These are phyloP conservation scores for Opisthocomus hoazin DNA, from an alignment of 2,113 vertebrate species.

Conservation along the genomic window DNA sequence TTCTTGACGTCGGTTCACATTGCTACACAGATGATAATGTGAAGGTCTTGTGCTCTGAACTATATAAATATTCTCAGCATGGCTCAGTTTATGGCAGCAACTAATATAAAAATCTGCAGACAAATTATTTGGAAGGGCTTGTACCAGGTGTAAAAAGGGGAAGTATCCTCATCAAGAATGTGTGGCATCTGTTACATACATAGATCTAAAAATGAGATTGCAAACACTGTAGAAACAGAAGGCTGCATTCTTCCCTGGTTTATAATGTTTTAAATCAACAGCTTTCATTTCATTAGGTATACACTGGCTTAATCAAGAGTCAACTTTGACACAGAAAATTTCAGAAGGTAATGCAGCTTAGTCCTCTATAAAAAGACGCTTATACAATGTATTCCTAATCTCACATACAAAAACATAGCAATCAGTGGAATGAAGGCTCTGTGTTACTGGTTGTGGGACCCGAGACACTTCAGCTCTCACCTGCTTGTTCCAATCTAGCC, in stretches of 20 bases:
- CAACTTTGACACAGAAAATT: neutral
- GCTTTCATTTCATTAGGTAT: neutral
- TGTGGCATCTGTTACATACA: neutral
- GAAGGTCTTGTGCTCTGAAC: neutral
- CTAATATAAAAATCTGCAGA: neutral
- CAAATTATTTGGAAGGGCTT: neutral
- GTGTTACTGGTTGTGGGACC: fast-evolving
- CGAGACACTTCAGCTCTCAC: neutral
- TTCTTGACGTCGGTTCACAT: neutral
- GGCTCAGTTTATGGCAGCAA: neutral
- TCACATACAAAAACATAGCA: neutral
- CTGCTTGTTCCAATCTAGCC: neutral
- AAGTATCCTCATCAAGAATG: neutral
- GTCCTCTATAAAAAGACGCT: neutral
- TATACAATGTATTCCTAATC: neutral
- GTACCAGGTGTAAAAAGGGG: neutral
- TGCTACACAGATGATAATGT: neutral
- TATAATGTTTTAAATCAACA: neutral
- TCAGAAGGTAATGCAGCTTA: neutral
- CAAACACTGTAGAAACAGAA: neutral
- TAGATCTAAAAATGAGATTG: neutral
- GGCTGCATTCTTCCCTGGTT: neutral
- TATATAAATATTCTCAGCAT: neutral
- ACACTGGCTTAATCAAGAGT: neutral
- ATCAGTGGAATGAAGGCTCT: neutral